phyloP scores from a whole-genome alignment of 2,113 vertebrate genomes.

The Trematomus loennbergii region DNA sequence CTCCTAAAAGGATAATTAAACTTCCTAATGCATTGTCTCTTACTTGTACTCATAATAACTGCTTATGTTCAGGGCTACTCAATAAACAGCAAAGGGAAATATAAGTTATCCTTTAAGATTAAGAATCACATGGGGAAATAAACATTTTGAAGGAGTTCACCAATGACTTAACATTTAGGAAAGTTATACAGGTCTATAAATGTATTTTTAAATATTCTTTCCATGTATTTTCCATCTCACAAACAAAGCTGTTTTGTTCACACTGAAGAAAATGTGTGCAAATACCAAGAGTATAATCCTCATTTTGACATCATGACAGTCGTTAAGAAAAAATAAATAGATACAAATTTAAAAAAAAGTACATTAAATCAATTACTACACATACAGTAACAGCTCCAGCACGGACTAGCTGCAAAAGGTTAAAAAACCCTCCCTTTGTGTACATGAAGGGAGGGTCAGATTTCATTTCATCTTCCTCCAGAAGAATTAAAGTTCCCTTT shows the following conservation, averaged over 20 bases:
- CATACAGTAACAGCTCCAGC: conserved; percentile 53
- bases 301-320: conserved; percentile 60
- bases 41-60: conserved; percentile 31
- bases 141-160: conserved; percentile 69
- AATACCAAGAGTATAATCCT: conserved; percentile 57
- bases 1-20: conserved; percentile 23
- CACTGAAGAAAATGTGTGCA: conserved; percentile 65
- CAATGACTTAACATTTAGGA: conserved; percentile 77
- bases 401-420: conserved; percentile 32
- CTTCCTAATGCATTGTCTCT: conserved; percentile 27
- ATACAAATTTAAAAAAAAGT: conserved; percentile 51
- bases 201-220: conserved; percentile 12
- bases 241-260: conserved; percentile 16
- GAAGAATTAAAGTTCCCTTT: conserved; percentile 55
- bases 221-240: conserved; percentile 16
- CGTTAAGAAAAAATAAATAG: conserved; percentile 62
- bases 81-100: conserved; percentile 67
- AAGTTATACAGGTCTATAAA: conserved; percentile 55
- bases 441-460: conserved; percentile 22
- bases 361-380: conserved; percentile 54
- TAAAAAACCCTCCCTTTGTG: conserved; percentile 32
- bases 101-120: conserved; percentile 61
- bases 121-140: conserved; percentile 73
- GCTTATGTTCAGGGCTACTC: conserved; percentile 48
- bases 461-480: not conserved